Evolutionary conservation across 2,888 invertebrate genomes (phyloP).

Genomic region (Noctuana brunneofusca): DNA sequence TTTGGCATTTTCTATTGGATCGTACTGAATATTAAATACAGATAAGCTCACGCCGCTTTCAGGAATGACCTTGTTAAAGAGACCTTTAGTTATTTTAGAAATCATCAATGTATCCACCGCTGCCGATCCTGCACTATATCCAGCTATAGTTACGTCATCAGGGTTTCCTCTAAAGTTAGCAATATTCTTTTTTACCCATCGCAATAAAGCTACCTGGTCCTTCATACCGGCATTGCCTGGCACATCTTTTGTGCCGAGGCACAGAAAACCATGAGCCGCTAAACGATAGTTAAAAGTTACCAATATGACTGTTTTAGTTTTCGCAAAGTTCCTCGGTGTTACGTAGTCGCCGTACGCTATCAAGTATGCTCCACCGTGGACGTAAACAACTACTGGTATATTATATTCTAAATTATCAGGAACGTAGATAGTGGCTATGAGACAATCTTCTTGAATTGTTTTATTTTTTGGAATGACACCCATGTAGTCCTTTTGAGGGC

Average conservation of each 20-base stretch:
- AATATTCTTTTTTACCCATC: slow-evolving; percentile 52
- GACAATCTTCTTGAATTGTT: slow-evolving; percentile 44
- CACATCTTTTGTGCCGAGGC: slow-evolving; percentile 47
- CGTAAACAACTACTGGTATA: slow-evolving; percentile 62
- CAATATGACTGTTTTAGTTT: slow-evolving; percentile 48
- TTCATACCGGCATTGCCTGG: slow-evolving; percentile 55
- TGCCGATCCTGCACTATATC: slow-evolving; percentile 58
- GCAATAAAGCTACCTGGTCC: slow-evolving; percentile 50
- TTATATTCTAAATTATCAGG: slow-evolving; percentile 44
- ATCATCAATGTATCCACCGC: slow-evolving; percentile 55
- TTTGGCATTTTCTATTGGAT: neutral
- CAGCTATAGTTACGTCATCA: slow-evolving; percentile 52
- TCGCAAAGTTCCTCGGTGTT: slow-evolving; percentile 47
- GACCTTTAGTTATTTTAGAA: slow-evolving; percentile 48
- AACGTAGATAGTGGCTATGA: slow-evolving; percentile 47
- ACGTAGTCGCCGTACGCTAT: slow-evolving; percentile 53
- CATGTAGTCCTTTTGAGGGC: slow-evolving; percentile 39
- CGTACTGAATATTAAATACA: slow-evolving; percentile 39
- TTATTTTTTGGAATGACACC: slow-evolving; percentile 29
- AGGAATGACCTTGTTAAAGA: slow-evolving; percentile 57
- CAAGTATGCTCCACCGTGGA: slow-evolving; percentile 71
- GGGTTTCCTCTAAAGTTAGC: slow-evolving; percentile 52
- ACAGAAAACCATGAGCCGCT: slow-evolving; percentile 48
- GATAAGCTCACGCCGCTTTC: slow-evolving; percentile 50
- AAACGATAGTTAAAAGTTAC: slow-evolving; percentile 62